Percentiles rank a stretch among this genome's conserved stretches.
phyloP scores from a whole-genome alignment of 2,113 vertebrate species.

The Ovis aries region DNA sequence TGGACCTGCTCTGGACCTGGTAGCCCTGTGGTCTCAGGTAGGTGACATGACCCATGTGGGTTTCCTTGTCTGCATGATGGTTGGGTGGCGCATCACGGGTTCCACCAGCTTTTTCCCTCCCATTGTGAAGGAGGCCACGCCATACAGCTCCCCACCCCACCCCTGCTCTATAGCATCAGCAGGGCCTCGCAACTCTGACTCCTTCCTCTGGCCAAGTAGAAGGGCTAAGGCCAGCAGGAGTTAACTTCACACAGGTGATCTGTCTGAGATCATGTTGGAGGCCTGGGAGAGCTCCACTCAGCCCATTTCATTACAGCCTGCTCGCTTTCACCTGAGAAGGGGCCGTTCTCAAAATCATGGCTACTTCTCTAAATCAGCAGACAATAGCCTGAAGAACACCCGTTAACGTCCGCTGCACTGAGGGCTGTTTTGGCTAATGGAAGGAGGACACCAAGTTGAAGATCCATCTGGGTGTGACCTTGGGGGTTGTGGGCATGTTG shows the following conservation, averaged over 20 bases:
- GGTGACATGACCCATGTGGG: background rate
- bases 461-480: background rate
- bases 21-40: background rate
- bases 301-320: accelerated
- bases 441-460: background rate
- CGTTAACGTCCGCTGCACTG: accelerated
- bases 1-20: background rate
- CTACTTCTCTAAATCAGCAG: background rate
- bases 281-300: background rate
- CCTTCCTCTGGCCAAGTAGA: background rate
- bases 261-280: background rate
- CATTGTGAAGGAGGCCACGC: accelerated
- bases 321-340: background rate
- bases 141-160: no score
- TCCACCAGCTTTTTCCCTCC: background rate
- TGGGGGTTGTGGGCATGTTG: background rate
- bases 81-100: background rate
- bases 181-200: accelerated
- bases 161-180: accelerated
- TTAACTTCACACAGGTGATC: background rate
- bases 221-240: background rate
- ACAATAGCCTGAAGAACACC: background rate
- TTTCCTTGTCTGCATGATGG: background rate
- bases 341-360: background rate
- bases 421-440: background rate